Evolutionary conservation across 1,140 invertebrate genomes (phyloP), one percentile per base, ranked within the genome.

Genomic region (Drosophila simulans): DNA sequence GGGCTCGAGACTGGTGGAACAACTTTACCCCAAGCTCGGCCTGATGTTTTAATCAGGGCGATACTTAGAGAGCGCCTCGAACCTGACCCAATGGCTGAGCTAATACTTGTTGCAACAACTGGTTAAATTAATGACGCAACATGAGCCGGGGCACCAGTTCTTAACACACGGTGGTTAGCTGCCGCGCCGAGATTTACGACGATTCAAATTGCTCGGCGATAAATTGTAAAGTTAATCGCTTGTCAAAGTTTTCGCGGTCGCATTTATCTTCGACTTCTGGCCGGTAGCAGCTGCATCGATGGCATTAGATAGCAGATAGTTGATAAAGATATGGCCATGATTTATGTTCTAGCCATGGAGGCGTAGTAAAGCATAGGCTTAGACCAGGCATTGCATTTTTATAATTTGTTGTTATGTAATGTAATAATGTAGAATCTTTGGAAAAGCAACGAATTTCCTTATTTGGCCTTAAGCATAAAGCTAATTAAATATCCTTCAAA

Each of bases 151-250:
- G 60, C 76, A 77, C 53, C 54, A 37, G 72, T 59, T 49, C 62
- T 65, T 65, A 25, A 27, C 35, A 20, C 31, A 22, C 31, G 31
- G 27, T 11, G 31, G 27, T 13, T 27, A 37, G 11, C 57, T 40
- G 40, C 39, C 48, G 40, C 34, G 51, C 57, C 34, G 77, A 88
- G 83, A 88, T 88, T 88, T 83, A 88, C 83, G 84, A 84, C 80
- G 72, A 76, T 76, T 76, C 72, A 76, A 88, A 52, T 86, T 82
- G 79, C 56, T 49, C 48, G 71, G 68, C 80, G 72, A 88, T 88
- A 88, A 88, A 88, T 88, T 83, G 76, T 84, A 77, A 88, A 89
- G 85, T 89, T 89, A 89, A 89, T 89, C 84, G 84, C 85, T 90
- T 89, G 84, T 89, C 84, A 89, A 89, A 89, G 72, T 77, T 77